These are phyloP conservation scores for roundworm (Caenorhabditis elegans) DNA, from an alignment of 1,140 invertebrate species.

Conservation along the genomic window DNA sequence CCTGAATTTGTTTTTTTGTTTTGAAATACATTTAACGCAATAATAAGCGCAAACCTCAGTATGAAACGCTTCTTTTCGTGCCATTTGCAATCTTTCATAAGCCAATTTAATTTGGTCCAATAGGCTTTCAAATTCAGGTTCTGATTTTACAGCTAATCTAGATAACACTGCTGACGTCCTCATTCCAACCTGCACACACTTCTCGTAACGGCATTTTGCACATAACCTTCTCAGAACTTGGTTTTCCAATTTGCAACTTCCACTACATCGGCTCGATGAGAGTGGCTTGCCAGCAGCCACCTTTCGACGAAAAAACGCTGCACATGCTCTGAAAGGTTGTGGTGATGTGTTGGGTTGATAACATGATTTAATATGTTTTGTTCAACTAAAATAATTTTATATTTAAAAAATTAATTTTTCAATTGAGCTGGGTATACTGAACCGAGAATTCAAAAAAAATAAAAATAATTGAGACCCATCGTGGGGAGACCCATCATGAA, in stretches of 20 bases:
- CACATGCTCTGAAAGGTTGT: not conserved
- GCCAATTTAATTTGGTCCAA: not conserved
- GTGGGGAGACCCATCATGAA: no score
- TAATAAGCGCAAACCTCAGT: not conserved
- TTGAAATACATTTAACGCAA: not conserved
- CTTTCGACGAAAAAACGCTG: not conserved
- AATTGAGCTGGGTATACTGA: no score
- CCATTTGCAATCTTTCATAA: not conserved
- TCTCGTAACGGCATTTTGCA: not conserved
- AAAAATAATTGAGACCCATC: no score
- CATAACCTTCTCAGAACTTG: not conserved
- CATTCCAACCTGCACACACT: not conserved
- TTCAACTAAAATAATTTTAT: not conserved
- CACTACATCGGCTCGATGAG: not conserved
- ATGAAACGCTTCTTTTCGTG: not conserved
- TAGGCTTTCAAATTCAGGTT: not conserved
- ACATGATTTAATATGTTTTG: not conserved
- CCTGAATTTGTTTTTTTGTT: not conserved
- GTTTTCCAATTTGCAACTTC: not conserved
- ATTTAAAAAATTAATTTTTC: not conserved
- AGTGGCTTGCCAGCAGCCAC: not conserved
- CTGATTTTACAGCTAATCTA: not conserved
- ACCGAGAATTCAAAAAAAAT: no score
- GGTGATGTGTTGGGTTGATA: no score
- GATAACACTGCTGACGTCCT: not conserved